Base-by-base conservation (phyloP, 2,888 invertebrate species). In the Dasysyrphus tricinctus region DNA sequence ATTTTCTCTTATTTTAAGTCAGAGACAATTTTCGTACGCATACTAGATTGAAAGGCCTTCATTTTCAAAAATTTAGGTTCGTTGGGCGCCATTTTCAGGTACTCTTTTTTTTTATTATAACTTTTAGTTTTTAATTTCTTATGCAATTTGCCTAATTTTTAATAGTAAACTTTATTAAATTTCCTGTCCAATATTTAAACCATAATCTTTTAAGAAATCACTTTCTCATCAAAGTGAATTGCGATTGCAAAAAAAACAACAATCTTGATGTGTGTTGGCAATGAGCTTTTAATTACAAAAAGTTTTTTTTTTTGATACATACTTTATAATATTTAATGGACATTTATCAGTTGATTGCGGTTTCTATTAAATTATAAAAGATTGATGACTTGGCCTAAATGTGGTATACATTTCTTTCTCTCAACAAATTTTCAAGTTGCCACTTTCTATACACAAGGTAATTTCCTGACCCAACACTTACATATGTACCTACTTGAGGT, bases 351-450 rank as follows among this genome's bases (percentile, higher is more conserved):
- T 39, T 61, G 42, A 61, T 61, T 61, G 61, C 42, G 42, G 61
- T 61, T 61, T 42, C 24, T 42, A 61, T 61, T 61, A 61, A 42
- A 61, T 61, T 42, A 42, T 42, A 42, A n/a, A 37, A 59, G 61
- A 61, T 42, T 61, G 61, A 61, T 61, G 39, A 42, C n/a, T 39
- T 61, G 61, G 42, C 61, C 61, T 37, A 11, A 37, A 57, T 57
- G 34, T 34, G n/a, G 8, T 8, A 16, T n/a, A 12, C 11, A n/a
- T 32, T 32, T 14, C 5, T 56, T 32, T 5, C 8, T 24, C n/a
- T 56, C 9, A 56, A 9, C 4, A 9, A 16, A 37, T 57, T 16
- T 34, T 16, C 8, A 42, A 61, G 2, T 42, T 61, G 61, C 61
- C 42, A 42, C 61, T 61, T 61, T 61, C 61, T 61, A 39, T 39